These are phyloP conservation scores for Sciurus vulgaris DNA, from an alignment of 2,797 vertebrate species.

Conservation along the genomic window DNA sequence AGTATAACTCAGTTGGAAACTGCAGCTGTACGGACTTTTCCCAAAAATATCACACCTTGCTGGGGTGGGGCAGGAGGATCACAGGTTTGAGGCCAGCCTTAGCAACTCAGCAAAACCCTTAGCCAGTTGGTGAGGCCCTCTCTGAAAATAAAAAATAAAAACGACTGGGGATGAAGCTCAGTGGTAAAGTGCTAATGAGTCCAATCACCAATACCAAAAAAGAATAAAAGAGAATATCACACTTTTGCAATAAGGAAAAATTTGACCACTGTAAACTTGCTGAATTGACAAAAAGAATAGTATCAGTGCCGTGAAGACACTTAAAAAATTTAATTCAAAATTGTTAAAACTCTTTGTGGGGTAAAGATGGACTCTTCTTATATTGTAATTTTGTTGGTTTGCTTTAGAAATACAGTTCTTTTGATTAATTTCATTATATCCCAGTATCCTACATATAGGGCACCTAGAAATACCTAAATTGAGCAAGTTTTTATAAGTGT, in stretches of 20 bases:
- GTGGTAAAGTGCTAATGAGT: too few species aligned
- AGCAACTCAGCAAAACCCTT: too few species aligned
- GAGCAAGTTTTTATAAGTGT: too few species aligned
- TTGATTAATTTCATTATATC: not conserved
- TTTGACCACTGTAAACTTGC: not conserved
- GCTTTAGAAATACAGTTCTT: not conserved
- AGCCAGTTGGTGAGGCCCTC: too few species aligned
- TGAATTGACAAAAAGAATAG: not conserved
- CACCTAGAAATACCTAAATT: too few species aligned
- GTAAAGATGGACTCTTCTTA: not conserved
- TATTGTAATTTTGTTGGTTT: not conserved
- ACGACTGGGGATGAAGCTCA: too few species aligned
- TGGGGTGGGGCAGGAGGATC: too few species aligned
- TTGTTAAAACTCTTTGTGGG: not conserved
- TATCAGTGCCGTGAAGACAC: not conserved
- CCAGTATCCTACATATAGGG: too few species aligned
- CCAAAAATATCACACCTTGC: not conserved
- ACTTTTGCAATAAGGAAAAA: not conserved
- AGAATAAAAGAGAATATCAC: too few species aligned
- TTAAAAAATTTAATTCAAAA: not conserved
- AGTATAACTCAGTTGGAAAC: constrained; percentile 4
- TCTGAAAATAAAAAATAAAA: too few species aligned
- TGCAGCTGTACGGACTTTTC: not conserved
- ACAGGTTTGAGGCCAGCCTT: too few species aligned
- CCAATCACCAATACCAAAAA: too few species aligned